Evolutionary conservation across 35 echinoderm and acorn worm species (phyloP).

Genomic region (Heliocidaris tuberculata): DNA sequence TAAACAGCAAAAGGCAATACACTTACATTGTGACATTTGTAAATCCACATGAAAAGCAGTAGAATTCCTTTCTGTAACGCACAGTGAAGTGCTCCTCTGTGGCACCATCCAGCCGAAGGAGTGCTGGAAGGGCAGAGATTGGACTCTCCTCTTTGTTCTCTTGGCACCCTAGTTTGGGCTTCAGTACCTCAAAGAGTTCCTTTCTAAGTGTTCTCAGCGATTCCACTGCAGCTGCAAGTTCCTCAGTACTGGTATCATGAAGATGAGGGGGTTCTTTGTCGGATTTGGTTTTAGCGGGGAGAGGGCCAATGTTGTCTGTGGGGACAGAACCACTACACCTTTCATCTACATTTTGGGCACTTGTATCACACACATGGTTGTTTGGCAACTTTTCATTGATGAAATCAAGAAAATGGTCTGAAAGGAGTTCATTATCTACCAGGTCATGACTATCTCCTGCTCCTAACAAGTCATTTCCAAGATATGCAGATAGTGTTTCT

Average conservation of each 20-base stretch:
- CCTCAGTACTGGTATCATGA: background rate
- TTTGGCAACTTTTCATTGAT: background rate
- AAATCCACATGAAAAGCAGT: conserved; percentile 66
- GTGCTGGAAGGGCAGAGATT: conserved; percentile 71
- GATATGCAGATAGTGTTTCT: background rate
- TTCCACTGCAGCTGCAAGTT: conserved; percentile 33
- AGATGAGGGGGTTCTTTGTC: background rate
- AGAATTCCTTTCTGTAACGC: conserved; percentile 72
- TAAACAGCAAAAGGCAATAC: background rate
- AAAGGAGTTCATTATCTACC: background rate
- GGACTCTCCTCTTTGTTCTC: conserved; percentile 69
- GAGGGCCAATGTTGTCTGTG: background rate
- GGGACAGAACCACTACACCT: background rate
- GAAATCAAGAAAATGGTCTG: background rate
- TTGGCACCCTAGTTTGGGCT: conserved; percentile 62
- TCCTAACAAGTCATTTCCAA: background rate
- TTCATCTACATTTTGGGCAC: background rate
- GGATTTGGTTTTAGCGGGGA: background rate
- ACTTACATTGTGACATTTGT: conserved; percentile 75
- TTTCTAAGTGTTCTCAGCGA: conserved; percentile 47
- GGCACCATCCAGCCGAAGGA: conserved; percentile 53
- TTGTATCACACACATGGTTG: background rate
- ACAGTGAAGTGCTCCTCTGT: conserved; percentile 73
- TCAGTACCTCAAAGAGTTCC: conserved; percentile 55
- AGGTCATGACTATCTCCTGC: background rate